Percentiles rank a stretch among this genome's conserved stretches.
Evolutionary conservation across 2,113 vertebrate genomes (phyloP).

Genomic region (Ptychochromis oligacanthus): DNA sequence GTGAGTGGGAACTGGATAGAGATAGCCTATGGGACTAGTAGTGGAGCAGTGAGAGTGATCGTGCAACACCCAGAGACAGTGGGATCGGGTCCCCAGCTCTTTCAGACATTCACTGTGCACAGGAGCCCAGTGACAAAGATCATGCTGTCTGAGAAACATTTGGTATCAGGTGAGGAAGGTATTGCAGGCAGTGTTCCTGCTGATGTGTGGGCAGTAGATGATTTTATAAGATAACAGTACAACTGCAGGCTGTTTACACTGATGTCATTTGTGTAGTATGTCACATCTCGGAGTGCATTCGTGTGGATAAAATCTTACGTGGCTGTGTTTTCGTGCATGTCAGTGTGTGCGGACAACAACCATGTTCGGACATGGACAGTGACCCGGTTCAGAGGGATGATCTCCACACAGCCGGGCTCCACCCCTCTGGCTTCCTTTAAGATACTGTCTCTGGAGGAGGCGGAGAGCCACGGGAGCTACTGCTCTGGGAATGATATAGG

Average conservation of each 20-base stretch:
- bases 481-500: slow-evolving; percentile 96
- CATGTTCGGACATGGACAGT: slow-evolving; percentile 97
- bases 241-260: not conserved
- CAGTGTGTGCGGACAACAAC: slow-evolving; percentile 97
- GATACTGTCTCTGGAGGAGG: slow-evolving; percentile 94
- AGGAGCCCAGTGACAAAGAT: slow-evolving; percentile 96
- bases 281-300: not conserved
- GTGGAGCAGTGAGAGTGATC: slow-evolving; percentile 94
- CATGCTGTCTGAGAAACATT: slow-evolving; percentile 97
- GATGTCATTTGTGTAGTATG: not conserved
- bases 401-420: slow-evolving; percentile 96
- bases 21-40: slow-evolving; percentile 96
- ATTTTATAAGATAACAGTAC: not conserved
- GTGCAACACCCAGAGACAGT: slow-evolving; percentile 97
- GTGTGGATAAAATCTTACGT: not conserved
- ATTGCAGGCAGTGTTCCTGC: not conserved
- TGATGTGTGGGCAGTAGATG: not conserved
- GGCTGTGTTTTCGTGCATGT: not conserved
- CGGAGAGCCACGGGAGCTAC: slow-evolving; percentile 95
- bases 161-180: slow-evolving; percentile 89
- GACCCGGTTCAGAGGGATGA: slow-evolving; percentile 97
- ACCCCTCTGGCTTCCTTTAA: slow-evolving; percentile 97
- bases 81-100: slow-evolving; percentile 95
- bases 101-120: slow-evolving; percentile 97
- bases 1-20: slow-evolving; percentile 99